Percentiles rank a stretch among this genome's conserved stretches.
phyloP scores from a whole-genome alignment of 1,140 invertebrate species.

The Popillia japonica region DNA sequence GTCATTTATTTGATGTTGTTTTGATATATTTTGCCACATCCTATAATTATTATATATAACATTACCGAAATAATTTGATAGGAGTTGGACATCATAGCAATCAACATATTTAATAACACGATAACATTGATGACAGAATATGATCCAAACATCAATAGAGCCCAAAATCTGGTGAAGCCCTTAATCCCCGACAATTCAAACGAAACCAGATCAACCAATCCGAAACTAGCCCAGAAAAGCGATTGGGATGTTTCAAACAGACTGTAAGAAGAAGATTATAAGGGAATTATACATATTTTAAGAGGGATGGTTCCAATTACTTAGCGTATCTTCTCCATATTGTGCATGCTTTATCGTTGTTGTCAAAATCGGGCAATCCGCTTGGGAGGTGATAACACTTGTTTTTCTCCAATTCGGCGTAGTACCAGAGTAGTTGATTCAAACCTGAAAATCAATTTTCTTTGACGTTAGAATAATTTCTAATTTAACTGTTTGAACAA shows the following conservation, averaged over 20 bases:
- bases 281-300: conserved; percentile 35
- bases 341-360: conserved; percentile 74
- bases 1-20: no score
- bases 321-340: conserved; percentile 79
- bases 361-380: conserved; percentile 72
- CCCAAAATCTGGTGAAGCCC: conserved; percentile 82
- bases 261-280: conserved; percentile 63
- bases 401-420: conserved; percentile 79
- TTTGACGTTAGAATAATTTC: no score
- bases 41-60: conserved; percentile 27
- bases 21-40: no score
- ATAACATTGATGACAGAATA: conserved; percentile 88
- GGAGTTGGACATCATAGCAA: conserved; percentile 93
- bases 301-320: conserved; percentile 53
- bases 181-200: conserved; percentile 82
- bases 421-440: conserved; percentile 92
- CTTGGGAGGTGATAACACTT: conserved; percentile 74
- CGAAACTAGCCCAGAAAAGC: conserved; percentile 91
- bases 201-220: conserved; percentile 79
- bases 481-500: no score
- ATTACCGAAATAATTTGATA: conserved; percentile 77
- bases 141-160: conserved; percentile 81
- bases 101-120: conserved; percentile 84
- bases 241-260: conserved; percentile 90
- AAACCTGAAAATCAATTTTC: conserved; percentile 59